Evolutionary conservation across 1,140 invertebrate species (phyloP).

Genomic region (Centruroides vittatus): DNA sequence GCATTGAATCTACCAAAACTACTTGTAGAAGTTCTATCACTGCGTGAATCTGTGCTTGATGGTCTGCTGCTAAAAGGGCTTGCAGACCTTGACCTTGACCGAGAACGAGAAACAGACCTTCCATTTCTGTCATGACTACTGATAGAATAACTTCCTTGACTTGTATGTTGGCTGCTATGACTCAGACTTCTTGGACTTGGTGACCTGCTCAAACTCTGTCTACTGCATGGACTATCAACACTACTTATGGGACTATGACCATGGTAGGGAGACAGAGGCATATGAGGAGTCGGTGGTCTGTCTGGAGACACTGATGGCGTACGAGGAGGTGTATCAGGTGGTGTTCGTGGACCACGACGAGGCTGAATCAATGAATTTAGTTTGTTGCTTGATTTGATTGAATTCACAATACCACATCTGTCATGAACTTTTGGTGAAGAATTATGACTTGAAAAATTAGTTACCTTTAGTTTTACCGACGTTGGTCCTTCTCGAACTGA

Average conservation of each 20-base stretch:
- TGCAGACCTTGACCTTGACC: constrained; percentile 8
- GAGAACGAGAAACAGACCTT: too few species aligned
- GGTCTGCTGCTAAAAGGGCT: constrained; percentile 13
- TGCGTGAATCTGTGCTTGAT: constrained; percentile 4
- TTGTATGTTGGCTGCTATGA: constrained; percentile 6
- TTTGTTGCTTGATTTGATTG: too few species aligned
- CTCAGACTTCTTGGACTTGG: constrained; percentile 4
- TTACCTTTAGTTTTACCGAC: too few species aligned
- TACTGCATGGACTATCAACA: constrained; percentile 11
- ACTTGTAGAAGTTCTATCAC: constrained; percentile 2
- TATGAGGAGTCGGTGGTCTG: constrained; percentile 1
- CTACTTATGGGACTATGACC: constrained; percentile 15
- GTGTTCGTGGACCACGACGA: constrained; percentile 18
- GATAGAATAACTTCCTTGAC: neutral
- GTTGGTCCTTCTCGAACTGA: too few species aligned
- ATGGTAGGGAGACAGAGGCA: constrained; percentile 10
- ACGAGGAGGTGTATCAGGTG: constrained; percentile 23
- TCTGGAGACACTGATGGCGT: constrained; percentile 20
- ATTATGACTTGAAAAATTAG: too few species aligned
- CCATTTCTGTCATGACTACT: neutral
- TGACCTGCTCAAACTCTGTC: constrained; percentile 8
- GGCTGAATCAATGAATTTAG: too few species aligned
- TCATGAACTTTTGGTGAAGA: too few species aligned
- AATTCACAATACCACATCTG: too few species aligned
- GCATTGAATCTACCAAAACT: constrained; percentile 1